These are phyloP conservation scores for Drosophila neonasuta DNA, from an alignment of 2,888 invertebrate genomes.

Conservation along the genomic window DNA sequence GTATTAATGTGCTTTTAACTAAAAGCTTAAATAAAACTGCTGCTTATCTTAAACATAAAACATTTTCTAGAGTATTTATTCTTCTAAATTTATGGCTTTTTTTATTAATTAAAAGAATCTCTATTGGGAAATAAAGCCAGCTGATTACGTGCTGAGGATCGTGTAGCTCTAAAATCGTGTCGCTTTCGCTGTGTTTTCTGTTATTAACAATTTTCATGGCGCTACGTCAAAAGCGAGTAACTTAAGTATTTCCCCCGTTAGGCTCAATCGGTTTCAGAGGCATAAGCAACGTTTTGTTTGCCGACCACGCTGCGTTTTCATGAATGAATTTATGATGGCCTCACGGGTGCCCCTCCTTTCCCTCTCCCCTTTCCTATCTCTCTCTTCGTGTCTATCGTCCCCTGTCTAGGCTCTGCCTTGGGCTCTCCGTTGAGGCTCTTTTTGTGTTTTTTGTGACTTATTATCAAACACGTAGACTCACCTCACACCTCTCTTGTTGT, in stretches of 20 bases:
- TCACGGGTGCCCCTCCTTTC: conserved; percentile 6
- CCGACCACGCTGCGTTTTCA: conserved; percentile 50
- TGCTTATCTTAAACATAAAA: background rate
- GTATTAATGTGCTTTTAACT: too few species aligned
- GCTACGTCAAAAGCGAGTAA: background rate
- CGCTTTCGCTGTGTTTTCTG: conserved; percentile 1
- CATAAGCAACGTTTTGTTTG: conserved; percentile 31
- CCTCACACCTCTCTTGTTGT: conserved; percentile 34
- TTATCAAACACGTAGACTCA: conserved; percentile 44
- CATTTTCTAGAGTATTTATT: background rate
- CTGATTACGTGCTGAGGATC: conserved; percentile 30
- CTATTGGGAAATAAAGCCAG: background rate
- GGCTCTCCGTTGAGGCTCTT: conserved; percentile 21
- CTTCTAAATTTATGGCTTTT: too few species aligned
- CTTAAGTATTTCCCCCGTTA: conserved; percentile 14
- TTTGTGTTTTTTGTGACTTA: conserved; percentile 45
- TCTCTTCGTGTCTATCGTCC: background rate
- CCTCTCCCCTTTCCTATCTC: too few species aligned
- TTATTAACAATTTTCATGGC: conserved; percentile 9
- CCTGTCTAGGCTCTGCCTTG: conserved; percentile 4
- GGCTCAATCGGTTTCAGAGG: conserved; percentile 26
- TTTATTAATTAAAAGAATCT: background rate
- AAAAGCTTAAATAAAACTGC: background rate
- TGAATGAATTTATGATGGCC: conserved; percentile 74
- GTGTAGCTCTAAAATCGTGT: background rate